Evolutionary conservation across 2,113 vertebrate species (phyloP).

Genomic region (Corvus hawaiiensis): DNA sequence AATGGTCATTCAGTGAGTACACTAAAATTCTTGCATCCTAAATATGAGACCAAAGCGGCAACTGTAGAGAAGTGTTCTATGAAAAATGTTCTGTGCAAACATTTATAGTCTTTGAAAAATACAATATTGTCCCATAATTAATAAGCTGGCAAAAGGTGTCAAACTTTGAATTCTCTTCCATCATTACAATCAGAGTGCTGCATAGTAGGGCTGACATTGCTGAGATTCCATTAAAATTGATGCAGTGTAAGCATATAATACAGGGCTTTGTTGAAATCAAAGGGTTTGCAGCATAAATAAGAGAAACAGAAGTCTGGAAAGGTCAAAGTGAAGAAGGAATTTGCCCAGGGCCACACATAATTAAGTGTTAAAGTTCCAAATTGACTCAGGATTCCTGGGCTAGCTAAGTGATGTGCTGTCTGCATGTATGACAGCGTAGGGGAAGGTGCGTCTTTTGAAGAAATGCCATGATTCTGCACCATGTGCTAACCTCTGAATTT

Average conservation of each 20-base stretch:
- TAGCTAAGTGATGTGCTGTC: background rate
- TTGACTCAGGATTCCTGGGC: background rate
- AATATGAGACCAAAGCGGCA: background rate
- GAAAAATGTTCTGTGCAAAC: background rate
- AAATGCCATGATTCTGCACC: background rate
- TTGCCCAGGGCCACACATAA: background rate
- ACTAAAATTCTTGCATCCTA: background rate
- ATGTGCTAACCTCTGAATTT: background rate
- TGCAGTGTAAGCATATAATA: background rate
- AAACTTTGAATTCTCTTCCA: background rate
- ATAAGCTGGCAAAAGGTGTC: background rate
- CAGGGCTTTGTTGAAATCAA: background rate
- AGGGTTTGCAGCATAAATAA: background rate
- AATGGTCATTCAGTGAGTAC: background rate
- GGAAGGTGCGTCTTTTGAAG: background rate
- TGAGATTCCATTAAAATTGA: background rate
- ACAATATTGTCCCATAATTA: background rate
- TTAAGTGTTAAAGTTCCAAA: background rate
- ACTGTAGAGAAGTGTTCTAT: background rate
- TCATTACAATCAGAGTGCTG: background rate
- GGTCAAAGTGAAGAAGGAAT: background rate
- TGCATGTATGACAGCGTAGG: background rate
- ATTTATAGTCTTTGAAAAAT: background rate
- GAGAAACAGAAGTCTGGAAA: slow-evolving; percentile 1
- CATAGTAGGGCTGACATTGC: background rate